Evolutionary conservation across 2,113 vertebrate genomes (phyloP).

Genomic region (Microcebus griseorufus): DNA sequence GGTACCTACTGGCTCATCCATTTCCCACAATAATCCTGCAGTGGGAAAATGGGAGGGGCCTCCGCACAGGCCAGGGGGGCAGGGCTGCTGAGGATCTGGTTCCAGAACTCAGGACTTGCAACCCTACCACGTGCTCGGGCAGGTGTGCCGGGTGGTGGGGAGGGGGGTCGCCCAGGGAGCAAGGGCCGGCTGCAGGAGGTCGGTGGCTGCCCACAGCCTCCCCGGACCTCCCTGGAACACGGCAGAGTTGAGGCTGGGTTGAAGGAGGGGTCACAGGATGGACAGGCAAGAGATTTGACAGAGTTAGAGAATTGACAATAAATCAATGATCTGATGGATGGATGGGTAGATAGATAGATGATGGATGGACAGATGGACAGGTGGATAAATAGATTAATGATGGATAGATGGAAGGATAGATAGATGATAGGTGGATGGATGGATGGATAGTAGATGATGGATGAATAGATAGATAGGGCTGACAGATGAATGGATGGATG

Average conservation of each 20-base stretch:
- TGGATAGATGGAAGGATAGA: not conserved
- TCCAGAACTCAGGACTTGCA: not conserved
- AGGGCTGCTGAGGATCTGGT: not conserved
- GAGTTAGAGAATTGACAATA: not conserved
- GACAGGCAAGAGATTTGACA: not conserved
- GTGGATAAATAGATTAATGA: not conserved
- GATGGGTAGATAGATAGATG: not conserved
- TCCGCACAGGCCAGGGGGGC: too few species aligned
- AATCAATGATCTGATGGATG: not conserved
- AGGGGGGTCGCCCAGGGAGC: not conserved
- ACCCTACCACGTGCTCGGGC: not conserved
- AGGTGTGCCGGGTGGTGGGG: too few species aligned
- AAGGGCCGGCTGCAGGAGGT: not conserved
- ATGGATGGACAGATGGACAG: not conserved
- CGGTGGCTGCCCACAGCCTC: not conserved
- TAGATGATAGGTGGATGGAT: not conserved
- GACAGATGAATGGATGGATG: too few species aligned
- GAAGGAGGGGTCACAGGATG: not conserved
- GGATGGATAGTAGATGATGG: too few species aligned
- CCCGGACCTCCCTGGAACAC: not conserved
- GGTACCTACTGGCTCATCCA: not conserved
- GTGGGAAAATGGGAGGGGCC: not conserved
- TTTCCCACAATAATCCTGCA: too few species aligned
- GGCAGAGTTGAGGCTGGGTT: not conserved
- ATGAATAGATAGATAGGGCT: too few species aligned